Evolutionary conservation across 1,140 invertebrate genomes (phyloP).

Genomic region (Platyura marginata): DNA sequence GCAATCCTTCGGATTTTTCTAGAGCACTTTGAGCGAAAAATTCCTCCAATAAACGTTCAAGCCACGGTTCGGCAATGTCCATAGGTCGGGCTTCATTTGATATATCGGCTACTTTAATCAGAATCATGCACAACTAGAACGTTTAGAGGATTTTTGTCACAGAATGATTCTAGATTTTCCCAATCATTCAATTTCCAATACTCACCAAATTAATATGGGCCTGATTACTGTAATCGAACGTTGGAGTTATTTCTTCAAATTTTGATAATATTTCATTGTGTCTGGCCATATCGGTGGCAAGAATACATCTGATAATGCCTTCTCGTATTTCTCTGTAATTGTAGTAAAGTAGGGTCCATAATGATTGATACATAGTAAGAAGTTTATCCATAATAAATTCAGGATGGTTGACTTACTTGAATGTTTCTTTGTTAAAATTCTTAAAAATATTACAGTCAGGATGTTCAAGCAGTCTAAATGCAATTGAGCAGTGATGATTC

Average conservation of each 20-base stretch:
- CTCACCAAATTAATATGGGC: conserved; percentile 63
- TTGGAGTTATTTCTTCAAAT: conserved; percentile 47
- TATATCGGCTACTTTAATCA: conserved; percentile 77
- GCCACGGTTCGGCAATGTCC: conserved; percentile 71
- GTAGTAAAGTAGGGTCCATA: conserved; percentile 1
- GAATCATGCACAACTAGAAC: conserved; percentile 58
- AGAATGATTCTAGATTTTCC: background rate
- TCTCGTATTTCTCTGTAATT: conserved; percentile 38
- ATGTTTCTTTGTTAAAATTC: conserved; percentile 41
- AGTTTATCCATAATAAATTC: too few relatives aligned
- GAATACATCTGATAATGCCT: conserved; percentile 67
- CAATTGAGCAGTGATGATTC: conserved; percentile 77
- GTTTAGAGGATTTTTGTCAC: background rate
- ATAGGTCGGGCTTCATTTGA: conserved; percentile 73
- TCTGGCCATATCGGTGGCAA: conserved; percentile 74
- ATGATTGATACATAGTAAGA: too few relatives aligned
- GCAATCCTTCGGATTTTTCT: conserved; percentile 66
- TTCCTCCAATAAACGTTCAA: conserved; percentile 59
- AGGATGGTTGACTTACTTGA: conserved; percentile 26
- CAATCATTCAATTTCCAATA: conserved; percentile 2
- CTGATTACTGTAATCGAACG: conserved; percentile 57
- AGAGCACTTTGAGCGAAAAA: conserved; percentile 70
- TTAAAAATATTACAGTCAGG: conserved; percentile 62
- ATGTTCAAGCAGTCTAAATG: conserved; percentile 60
- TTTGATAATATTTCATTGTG: conserved; percentile 71